Percentiles rank a stretch among this genome's conserved stretches.
Conservation (phyloP, 2,797 vertebrate species). For the Sylvilagus floridanus region DNA sequence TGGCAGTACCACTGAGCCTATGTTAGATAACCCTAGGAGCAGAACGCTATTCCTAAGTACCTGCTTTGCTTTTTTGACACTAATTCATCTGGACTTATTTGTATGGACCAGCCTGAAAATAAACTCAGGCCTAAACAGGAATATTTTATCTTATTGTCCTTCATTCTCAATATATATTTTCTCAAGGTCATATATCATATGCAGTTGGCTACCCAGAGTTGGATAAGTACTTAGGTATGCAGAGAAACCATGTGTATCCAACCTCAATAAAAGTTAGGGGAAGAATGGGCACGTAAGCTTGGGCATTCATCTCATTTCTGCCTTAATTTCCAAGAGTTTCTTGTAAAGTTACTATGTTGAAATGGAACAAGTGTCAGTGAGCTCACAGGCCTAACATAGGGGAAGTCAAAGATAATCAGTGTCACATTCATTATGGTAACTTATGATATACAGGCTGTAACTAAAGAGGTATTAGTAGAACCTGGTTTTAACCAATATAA, state of each 20-base stretch:
- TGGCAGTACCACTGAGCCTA: neutral
- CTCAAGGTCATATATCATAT: neutral
- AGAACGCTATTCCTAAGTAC: neutral
- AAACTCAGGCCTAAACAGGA: slow-evolving; percentile 9
- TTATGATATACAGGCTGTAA: neutral
- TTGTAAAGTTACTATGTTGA: slow-evolving; percentile 17
- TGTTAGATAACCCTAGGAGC: neutral
- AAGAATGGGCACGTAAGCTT: neutral
- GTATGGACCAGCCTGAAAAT: slow-evolving; percentile 30
- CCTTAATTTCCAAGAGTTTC: slow-evolving; percentile 29
- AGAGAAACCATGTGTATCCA: slow-evolving; percentile 4
- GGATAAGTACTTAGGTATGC: neutral
- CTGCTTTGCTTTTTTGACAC: slow-evolving; percentile 21
- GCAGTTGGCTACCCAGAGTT: slow-evolving; percentile 45
- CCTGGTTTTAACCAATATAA: slow-evolving; percentile 5
- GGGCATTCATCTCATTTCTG: neutral
- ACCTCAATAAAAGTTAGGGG: neutral
- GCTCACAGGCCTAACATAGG: neutral
- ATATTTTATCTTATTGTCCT: slow-evolving; percentile 11
- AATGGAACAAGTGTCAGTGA: slow-evolving; percentile 13
- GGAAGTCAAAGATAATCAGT: slow-evolving; percentile 28
- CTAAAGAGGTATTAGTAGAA: slow-evolving; percentile 26
- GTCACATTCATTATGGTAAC: neutral
- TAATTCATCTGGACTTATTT: slow-evolving; percentile 8
- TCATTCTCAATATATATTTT: slow-evolving; percentile 49